Evolutionary conservation across 2,888 invertebrate species (phyloP), one percentile per base, ranked within the genome.

Genomic region (Anarsia innoxiella): DNA sequence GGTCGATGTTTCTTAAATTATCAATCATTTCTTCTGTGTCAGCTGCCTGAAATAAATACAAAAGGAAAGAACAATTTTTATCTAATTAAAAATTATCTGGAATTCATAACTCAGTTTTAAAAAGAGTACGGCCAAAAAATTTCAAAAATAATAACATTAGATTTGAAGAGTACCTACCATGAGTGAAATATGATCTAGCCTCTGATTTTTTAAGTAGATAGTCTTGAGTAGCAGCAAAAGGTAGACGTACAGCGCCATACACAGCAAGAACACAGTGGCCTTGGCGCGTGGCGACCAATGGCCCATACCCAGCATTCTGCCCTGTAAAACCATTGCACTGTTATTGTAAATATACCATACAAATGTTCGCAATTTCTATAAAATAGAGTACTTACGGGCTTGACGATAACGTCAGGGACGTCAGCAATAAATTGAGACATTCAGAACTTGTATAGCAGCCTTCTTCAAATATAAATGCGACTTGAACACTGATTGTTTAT

Each of bases 1-100:
- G 51, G 39, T 71, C 68, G 9, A 64, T 38, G 2, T 38, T 32
- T 28, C 60, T 59, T n/a, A 69, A 45, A 14, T 63, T 55, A n/a
- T 56, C 45, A 31, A 71, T 53, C 41, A 61, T 39, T 23, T 55
- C 54, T 23, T 68, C 57, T 0, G 66, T 59, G n/a, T 62, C 51
- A 31, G 53, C 14, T 0, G 53, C 55, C 71, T 71, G 53, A 2
- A 42, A n/a, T n/a, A n/a, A n/a, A n/a, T n/a, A n/a, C n/a, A n/a
- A n/a, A n/a, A n/a, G n/a, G n/a, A n/a, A n/a, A n/a, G n/a, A n/a
- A n/a, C n/a, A n/a, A n/a, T n/a, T n/a, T n/a, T n/a, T n/a, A n/a
- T n/a, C n/a, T n/a, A n/a, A n/a, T n/a, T n/a, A n/a, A n/a, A n/a
- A n/a, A n/a, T n/a, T n/a, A n/a, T n/a, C n/a, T n/a, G n/a, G n/a